Evolutionary conservation across 2,888 invertebrate species (phyloP).

Genomic region (Pegoplata infirma): DNA sequence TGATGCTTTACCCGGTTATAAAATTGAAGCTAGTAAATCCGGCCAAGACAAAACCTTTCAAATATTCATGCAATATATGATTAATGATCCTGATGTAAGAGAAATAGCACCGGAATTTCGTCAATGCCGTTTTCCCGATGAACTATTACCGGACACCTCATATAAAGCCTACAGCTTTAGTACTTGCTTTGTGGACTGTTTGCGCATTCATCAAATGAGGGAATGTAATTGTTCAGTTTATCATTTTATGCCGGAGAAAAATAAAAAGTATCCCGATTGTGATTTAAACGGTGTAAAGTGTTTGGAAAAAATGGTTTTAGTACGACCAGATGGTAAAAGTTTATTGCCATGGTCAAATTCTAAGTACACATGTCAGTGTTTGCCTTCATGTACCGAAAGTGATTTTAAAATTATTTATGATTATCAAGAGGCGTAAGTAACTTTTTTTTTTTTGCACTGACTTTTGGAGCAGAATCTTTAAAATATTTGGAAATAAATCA

Average conservation of each 20-base stretch:
- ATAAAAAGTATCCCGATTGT: conserved; percentile 76
- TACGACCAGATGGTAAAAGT: conserved; percentile 77
- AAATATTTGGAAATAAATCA: no score
- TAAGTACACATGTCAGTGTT: conserved; percentile 80
- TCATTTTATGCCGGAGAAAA: conserved; percentile 80
- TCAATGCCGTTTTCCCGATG: conserved; percentile 85
- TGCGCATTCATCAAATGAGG: conserved; percentile 81
- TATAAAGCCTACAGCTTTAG: conserved; percentile 85
- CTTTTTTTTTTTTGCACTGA: no score
- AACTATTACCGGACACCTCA: conserved; percentile 80
- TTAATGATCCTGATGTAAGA: conserved; percentile 82
- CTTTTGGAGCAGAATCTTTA: no score
- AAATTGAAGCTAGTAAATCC: conserved; percentile 43
- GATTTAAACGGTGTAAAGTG: conserved; percentile 82
- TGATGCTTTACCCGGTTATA: conserved; percentile 65
- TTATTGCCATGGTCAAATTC: conserved; percentile 72
- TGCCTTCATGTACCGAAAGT: conserved; percentile 85
- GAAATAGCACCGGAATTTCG: conserved; percentile 82
- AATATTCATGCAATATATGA: conserved; percentile 80
- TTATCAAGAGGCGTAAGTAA: conserved; percentile 62
- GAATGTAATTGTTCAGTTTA: conserved; percentile 84
- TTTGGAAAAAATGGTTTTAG: conserved; percentile 75
- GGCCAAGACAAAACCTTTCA: conserved; percentile 67
- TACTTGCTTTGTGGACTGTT: conserved; percentile 84
- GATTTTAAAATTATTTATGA: conserved; percentile 80